These are phyloP conservation scores for Ovis canadensis DNA, from an alignment of 2,113 vertebrate genomes.

Conservation along the genomic window DNA sequence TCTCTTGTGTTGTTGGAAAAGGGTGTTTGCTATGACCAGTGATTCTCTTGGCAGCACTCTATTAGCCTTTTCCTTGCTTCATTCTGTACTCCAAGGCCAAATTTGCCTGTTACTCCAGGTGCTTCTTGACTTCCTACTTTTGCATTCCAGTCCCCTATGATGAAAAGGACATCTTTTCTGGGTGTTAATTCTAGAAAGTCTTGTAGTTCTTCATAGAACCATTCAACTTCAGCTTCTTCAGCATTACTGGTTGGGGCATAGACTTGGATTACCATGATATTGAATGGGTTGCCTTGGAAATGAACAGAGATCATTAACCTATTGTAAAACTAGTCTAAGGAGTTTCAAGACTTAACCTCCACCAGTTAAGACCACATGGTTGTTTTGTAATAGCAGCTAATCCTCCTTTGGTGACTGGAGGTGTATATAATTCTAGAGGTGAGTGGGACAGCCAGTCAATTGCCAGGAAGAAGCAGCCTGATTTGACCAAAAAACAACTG, in stretches of 20 bases:
- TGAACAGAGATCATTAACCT: neutral
- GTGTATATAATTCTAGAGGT: neutral
- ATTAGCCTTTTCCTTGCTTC: neutral
- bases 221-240: neutral
- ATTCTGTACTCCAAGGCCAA: neutral
- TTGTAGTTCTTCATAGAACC: neutral
- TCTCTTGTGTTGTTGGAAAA: neutral
- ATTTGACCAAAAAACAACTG: neutral
- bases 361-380: neutral
- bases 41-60: neutral
- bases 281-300: neutral
- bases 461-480: neutral
- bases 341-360: neutral
- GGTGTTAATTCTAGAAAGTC: neutral
- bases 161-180: neutral
- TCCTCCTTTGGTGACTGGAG: neutral
- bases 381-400: neutral
- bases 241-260: fast-evolving
- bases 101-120: neutral
- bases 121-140: neutral
- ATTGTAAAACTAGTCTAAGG: neutral
- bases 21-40: neutral
- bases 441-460: neutral
- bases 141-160: neutral
- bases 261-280: neutral